Percentiles rank a stretch among this genome's conserved stretches.
These are phyloP conservation scores for Acropora yongei DNA, from an alignment of 64 coral and sea anemone genomes.

Conservation along the genomic window DNA sequence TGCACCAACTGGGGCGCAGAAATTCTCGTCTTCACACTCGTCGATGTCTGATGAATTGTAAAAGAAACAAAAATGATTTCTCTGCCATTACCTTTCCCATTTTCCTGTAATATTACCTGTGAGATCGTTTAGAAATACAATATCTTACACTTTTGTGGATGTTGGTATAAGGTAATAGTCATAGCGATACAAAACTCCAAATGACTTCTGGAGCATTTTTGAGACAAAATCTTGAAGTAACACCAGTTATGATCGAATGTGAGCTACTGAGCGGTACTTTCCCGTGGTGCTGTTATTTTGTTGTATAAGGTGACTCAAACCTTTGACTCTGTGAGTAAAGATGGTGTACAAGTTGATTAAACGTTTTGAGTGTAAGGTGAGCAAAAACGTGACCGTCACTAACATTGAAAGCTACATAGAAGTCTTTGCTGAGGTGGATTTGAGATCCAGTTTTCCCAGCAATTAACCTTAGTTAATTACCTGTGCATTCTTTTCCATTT, in stretches of 20 bases:
- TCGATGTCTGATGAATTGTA: constrained; percentile 11
- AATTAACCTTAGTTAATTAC: neutral
- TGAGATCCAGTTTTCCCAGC: no score
- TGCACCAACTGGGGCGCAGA: neutral
- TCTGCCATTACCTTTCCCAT: no score
- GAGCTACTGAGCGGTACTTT: neutral
- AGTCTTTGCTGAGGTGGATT: no score
- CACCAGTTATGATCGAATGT: neutral
- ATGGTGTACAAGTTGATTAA: no score
- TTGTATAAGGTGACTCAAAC: neutral
- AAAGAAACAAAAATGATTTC: neutral
- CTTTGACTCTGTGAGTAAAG: neutral
- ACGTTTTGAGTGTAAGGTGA: no score
- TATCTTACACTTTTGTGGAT: no score
- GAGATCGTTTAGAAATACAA: neutral
- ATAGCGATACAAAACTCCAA: no score
- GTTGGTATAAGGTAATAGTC: no score
- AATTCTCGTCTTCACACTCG: neutral
- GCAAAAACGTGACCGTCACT: no score
- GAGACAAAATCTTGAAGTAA: no score
- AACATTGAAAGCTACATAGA: no score
- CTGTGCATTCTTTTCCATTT: constrained; percentile 10
- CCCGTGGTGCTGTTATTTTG: neutral
- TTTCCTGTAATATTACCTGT: neutral
- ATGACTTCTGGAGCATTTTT: no score